Evolutionary conservation across 2,113 vertebrate genomes (phyloP).

Genomic region (Nothocercus julius): DNA sequence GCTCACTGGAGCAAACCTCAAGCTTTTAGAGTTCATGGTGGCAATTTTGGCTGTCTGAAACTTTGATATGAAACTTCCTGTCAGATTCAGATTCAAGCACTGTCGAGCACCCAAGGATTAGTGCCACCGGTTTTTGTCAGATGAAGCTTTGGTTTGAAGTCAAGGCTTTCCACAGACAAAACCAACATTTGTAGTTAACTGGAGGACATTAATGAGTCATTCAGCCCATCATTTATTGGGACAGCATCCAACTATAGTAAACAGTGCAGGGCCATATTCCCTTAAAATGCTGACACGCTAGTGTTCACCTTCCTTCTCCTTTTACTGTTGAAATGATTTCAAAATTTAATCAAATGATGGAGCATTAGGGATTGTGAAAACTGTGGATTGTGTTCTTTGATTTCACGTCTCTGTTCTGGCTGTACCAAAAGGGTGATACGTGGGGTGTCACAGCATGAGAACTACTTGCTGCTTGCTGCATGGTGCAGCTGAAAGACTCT

Average conservation of each 20-base stretch:
- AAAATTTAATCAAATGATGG: neutral
- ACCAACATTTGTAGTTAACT: neutral
- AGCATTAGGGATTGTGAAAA: neutral
- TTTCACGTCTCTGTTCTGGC: neutral
- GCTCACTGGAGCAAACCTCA: fast-evolving
- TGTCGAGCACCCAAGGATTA: neutral
- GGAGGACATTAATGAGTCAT: neutral
- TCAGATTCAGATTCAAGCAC: neutral
- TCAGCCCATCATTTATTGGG: neutral
- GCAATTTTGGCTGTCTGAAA: neutral
- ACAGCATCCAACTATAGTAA: neutral
- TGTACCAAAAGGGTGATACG: neutral
- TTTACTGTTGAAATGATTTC: neutral
- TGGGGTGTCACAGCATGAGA: neutral
- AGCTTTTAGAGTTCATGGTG: neutral
- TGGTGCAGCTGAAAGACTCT: neutral
- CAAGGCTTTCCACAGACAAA: neutral
- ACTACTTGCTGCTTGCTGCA: neutral
- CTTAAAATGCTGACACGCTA: neutral
- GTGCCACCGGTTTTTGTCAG: neutral
- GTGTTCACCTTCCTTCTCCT: neutral
- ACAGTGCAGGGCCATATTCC: neutral
- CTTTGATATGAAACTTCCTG: neutral
- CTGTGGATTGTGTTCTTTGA: neutral
- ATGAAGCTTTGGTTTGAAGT: neutral